A percentile compares a stretch with the other conserved stretches of the same genome.
These are phyloP conservation scores for Apogon talboti DNA, from an alignment of 2,797 vertebrate species.

Conservation along the genomic window DNA sequence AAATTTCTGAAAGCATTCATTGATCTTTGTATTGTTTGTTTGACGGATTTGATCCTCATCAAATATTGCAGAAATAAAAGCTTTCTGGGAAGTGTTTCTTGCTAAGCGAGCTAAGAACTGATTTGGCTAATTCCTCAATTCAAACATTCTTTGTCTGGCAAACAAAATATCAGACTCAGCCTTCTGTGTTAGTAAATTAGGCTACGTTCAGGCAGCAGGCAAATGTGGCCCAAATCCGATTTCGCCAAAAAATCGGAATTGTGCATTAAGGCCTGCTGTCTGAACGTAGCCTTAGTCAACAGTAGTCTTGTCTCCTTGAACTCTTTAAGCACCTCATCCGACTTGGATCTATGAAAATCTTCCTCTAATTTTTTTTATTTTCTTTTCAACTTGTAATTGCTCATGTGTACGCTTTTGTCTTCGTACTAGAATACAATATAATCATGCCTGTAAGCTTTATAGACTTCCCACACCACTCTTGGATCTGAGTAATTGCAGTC, in stretches of 20 bases:
- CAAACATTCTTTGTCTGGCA: not conserved
- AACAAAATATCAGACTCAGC: not conserved
- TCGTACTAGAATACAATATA: not conserved
- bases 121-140: slow-evolving; percentile 1
- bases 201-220: no score
- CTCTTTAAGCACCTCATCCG: not conserved
- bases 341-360: not conserved
- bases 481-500: not conserved
- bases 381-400: not conserved
- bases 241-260: no score
- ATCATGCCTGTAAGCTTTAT: not conserved
- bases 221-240: no score
- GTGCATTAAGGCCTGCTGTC: no score
- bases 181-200: not conserved
- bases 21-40: no score
- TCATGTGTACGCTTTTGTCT: not conserved
- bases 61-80: not conserved
- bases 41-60: no score
- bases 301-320: not conserved
- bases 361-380: slow-evolving; percentile 4
- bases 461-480: not conserved
- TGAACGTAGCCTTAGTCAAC: no score
- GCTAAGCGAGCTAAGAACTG: not conserved
- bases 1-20: no score
- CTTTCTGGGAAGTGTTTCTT: not conserved